These are phyloP conservation scores for Axinella damicornis DNA, from an alignment of 37 sponge, comb jelly and placozoan genomes.

Conservation along the genomic window DNA sequence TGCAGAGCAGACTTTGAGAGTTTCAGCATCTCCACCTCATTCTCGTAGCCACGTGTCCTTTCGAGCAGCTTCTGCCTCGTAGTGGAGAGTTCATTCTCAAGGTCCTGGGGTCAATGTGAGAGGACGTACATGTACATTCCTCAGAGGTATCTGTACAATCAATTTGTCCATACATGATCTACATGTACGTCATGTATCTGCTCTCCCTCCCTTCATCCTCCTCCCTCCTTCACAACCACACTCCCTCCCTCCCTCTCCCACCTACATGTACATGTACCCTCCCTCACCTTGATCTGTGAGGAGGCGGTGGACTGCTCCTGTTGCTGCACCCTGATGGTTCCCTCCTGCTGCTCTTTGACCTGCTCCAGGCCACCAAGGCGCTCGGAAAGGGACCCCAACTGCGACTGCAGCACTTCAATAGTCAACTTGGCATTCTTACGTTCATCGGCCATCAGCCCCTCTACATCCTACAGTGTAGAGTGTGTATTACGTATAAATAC, in stretches of 20 bases:
- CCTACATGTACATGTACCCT: too few relatives aligned
- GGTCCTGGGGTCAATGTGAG: too few relatives aligned
- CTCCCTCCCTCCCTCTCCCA: background rate
- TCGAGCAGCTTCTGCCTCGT: background rate
- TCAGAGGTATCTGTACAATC: too few relatives aligned
- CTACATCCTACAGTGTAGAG: background rate
- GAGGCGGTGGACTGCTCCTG: constrained; percentile 15
- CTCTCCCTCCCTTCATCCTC: background rate
- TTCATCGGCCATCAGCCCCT: constrained; percentile 11
- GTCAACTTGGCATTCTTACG: background rate
- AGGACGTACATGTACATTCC: too few relatives aligned
- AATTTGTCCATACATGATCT: too few relatives aligned
- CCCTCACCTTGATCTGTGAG: constrained; percentile 23
- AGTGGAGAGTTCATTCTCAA: background rate
- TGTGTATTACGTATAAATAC: too few relatives aligned
- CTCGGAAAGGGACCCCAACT: background rate
- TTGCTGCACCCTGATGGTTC: constrained; percentile 13
- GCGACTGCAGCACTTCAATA: background rate
- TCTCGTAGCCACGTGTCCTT: background rate
- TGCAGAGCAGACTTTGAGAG: constrained; percentile 6
- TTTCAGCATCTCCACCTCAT: constrained; percentile 9
- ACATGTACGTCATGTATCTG: too few relatives aligned
- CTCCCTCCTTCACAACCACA: too few relatives aligned
- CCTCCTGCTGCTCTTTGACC: constrained; percentile 8
- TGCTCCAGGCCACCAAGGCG: constrained; percentile 10